Evolutionary conservation across 2,113 vertebrate genomes (phyloP).

Genomic region (Atlantisia rogersi): DNA sequence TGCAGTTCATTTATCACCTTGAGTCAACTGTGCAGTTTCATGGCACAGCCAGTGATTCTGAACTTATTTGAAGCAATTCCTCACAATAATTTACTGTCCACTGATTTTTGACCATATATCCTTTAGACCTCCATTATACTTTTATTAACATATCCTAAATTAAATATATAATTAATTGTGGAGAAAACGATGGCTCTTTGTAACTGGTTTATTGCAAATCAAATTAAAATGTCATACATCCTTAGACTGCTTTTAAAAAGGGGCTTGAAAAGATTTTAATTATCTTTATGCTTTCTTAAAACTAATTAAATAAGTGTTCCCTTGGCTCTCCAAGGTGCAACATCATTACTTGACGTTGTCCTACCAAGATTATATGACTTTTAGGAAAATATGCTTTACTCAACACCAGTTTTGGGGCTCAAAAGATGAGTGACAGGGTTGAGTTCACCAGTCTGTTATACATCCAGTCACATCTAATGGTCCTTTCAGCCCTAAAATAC

Average conservation of each 20-base stretch:
- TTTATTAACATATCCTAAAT: background rate
- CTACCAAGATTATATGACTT: background rate
- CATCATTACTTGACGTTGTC: background rate
- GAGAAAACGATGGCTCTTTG: background rate
- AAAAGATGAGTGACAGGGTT: background rate
- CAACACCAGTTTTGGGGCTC: background rate
- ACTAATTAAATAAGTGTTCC: background rate
- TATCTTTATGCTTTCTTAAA: background rate
- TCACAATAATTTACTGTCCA: background rate
- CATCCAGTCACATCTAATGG: background rate
- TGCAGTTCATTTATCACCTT: background rate
- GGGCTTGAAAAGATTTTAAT: background rate
- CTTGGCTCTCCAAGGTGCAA: background rate
- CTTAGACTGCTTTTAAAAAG: background rate
- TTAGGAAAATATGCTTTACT: background rate
- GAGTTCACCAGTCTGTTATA: background rate
- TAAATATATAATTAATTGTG: conserved; percentile 9
- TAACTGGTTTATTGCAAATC: background rate
- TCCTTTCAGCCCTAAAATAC: background rate
- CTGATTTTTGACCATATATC: background rate
- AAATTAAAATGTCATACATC: background rate
- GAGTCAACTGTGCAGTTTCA: background rate
- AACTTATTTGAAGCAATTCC: background rate
- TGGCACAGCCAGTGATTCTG: background rate
- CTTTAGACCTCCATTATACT: background rate